These are phyloP conservation scores for Semaprochilodus insignis DNA, from an alignment of 2,797 vertebrate genomes.

Conservation along the genomic window DNA sequence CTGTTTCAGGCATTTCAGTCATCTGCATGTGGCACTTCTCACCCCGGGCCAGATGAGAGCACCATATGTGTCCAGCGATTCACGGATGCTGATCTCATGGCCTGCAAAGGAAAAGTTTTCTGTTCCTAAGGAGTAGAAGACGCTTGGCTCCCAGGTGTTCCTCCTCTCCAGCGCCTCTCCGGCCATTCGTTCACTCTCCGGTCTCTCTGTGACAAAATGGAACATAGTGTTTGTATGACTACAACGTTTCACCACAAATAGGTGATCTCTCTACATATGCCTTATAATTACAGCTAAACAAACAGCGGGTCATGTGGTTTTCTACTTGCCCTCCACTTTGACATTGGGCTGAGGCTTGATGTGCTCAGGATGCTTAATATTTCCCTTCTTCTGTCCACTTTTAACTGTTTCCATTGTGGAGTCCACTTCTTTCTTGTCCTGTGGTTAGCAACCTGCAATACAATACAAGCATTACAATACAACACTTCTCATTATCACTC, in stretches of 20 bases:
- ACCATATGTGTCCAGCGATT: slow-evolving; percentile 88
- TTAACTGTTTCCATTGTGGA: slow-evolving; percentile 54
- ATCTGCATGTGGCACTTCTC: slow-evolving; percentile 53
- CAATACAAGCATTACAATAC: not conserved
- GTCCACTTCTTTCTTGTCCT: slow-evolving; percentile 27
- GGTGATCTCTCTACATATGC: not conserved
- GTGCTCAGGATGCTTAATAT: not conserved
- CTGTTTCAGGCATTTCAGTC: not conserved
- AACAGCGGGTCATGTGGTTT: not conserved
- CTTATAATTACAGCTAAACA: not conserved
- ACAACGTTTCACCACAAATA: not conserved
- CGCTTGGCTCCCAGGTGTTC: slow-evolving; percentile 78
- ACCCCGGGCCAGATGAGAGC: slow-evolving; percentile 93
- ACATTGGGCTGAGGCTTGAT: slow-evolving; percentile 41
- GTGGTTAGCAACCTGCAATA: not conserved
- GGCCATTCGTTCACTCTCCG: slow-evolving; percentile 51
- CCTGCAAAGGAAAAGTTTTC: slow-evolving; percentile 85
- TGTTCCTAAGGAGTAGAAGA: slow-evolving; percentile 79
- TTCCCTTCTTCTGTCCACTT: slow-evolving; percentile 5
- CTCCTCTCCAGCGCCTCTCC: slow-evolving; percentile 62
- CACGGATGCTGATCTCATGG: slow-evolving; percentile 86
- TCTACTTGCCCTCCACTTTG: slow-evolving; percentile 57
- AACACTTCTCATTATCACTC: not conserved
- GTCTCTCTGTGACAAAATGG: slow-evolving; percentile 31
- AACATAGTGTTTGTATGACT: not conserved